Base-by-base conservation (phyloP, 2,888 invertebrate species). In the Tribolium freemani region DNA sequence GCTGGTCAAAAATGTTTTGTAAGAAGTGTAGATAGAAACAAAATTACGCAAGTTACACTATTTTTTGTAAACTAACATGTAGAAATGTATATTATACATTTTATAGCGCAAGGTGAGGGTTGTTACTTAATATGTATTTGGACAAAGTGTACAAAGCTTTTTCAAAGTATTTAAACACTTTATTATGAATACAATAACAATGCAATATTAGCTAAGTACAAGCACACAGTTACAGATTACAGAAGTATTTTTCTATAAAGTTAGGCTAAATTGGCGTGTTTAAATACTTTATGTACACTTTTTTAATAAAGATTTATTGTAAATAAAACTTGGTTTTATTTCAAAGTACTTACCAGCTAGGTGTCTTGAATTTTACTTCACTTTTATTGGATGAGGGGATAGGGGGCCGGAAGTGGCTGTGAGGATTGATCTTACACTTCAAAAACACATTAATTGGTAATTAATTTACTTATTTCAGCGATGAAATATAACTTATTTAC, bases 401-500 rank as follows among this genome's bases (percentile, higher is more conserved):
- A 11, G 57, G 50, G 9, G 3, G 13, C 9, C 8, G 46, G 48
- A 51, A 11, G 11, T 69, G 48, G 61, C 44, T n/a, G 26, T 46
- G 44, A 26, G 30, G 50, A 54, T 31, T 30, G 61, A 13, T 77
- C 82, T 81, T 79, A 83, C 83, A 81, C 82, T 86, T 86, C 86
- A 86, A 86, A 86, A 86, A 86, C 86, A 86, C 86, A 86, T 81
- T 77, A 64, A 77, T 78, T 84, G 78, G 78, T 80, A 84, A 82
- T 80, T 79, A 79, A 80, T 86, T 86, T 86, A 86, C 85, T 86
- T 82, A 80, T 83, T 83, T 84, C 81, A 86, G 85, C 85, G 83
- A 82, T 81, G 83, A 84, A 83, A 81, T 84, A 83, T 83, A 84
- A 86, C 83, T 84, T 85, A 84, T 84, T 80, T 86, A 86, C 85